Evolutionary conservation across 2,797 vertebrate genomes (phyloP).

Genomic region (Aplochiton taeniatus): DNA sequence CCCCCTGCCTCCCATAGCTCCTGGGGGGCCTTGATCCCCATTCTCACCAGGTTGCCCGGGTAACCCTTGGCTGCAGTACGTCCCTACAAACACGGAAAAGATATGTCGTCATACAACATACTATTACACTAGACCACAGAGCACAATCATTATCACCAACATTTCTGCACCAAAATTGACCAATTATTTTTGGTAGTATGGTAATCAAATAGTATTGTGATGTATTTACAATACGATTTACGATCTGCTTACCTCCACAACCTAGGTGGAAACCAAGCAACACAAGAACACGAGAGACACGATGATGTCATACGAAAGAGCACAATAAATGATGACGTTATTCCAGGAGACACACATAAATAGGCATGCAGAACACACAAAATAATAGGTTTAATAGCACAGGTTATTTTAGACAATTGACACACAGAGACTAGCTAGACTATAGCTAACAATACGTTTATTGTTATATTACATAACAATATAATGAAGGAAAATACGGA

Average conservation of each 20-base stretch:
- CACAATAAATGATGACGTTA: slow-evolving; percentile 2
- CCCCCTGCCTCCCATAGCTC: slow-evolving; percentile 52
- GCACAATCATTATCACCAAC: not conserved
- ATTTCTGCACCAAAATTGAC: no score
- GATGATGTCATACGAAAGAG: slow-evolving; percentile 16
- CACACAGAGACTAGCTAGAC: no score
- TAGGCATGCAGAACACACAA: slow-evolving; percentile 15
- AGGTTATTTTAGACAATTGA: not conserved
- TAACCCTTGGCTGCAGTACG: slow-evolving; percentile 59
- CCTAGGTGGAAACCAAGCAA: slow-evolving; percentile 6
- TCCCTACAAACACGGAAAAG: slow-evolving; percentile 51
- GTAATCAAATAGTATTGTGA: no score
- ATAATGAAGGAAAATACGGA: no score
- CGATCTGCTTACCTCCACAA: slow-evolving; percentile 15
- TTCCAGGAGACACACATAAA: slow-evolving; percentile 16
- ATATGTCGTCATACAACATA: not conserved
- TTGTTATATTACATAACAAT: no score
- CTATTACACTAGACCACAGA: not conserved
- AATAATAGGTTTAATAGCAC: not conserved
- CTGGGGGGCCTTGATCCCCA: slow-evolving; percentile 58
- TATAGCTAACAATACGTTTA: no score
- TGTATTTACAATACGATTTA: not conserved
- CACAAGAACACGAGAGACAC: slow-evolving; percentile 16
- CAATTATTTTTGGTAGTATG: no score
- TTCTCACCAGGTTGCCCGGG: slow-evolving; percentile 52